Conservation (phyloP, 1,140 invertebrate genomes). For the Drosophila teissieri region DNA sequence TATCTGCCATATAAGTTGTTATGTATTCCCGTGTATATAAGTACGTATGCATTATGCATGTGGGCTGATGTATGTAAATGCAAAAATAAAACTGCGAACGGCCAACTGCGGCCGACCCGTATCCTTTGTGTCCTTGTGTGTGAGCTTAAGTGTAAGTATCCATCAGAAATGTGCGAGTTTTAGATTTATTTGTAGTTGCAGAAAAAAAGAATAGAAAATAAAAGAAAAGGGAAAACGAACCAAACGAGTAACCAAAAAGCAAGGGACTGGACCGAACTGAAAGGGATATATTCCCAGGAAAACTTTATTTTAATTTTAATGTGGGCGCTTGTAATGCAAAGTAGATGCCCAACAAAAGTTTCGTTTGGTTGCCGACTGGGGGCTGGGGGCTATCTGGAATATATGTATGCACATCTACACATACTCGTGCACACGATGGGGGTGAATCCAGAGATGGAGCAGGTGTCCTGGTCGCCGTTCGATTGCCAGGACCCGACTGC, state of each 20-base stretch:
- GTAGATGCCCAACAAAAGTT: conserved; percentile 52
- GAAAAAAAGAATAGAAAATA: conserved; percentile 4
- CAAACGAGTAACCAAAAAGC: neutral
- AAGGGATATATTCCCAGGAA: conserved; percentile 41
- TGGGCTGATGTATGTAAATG: conserved; percentile 79
- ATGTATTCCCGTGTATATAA: conserved; percentile 6
- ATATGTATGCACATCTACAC: conserved; percentile 1
- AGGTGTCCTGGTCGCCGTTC: conserved; percentile 34
- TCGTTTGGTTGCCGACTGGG: conserved; percentile 4
- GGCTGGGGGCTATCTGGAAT: conserved; percentile 2
- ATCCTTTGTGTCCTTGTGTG: conserved; percentile 44
- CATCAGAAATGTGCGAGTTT: conserved; percentile 80
- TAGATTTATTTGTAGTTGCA: conserved; percentile 80
- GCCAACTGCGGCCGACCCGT: conserved; percentile 73
- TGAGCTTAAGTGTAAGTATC: conserved; percentile 30
- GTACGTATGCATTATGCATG: conserved; percentile 72
- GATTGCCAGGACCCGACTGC: conserved; percentile 13
- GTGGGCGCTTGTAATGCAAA: conserved; percentile 77
- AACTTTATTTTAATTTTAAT: conserved; percentile 82
- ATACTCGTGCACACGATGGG: neutral
- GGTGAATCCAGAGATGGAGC: conserved; percentile 9
- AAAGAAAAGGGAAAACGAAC: neutral
- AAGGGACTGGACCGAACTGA: conserved; percentile 14
- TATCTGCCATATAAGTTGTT: conserved; percentile 7
- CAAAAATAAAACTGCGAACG: conserved; percentile 77